Evolutionary conservation across 1,140 invertebrate genomes (phyloP).

Genomic region (Drosophila murphyi): DNA sequence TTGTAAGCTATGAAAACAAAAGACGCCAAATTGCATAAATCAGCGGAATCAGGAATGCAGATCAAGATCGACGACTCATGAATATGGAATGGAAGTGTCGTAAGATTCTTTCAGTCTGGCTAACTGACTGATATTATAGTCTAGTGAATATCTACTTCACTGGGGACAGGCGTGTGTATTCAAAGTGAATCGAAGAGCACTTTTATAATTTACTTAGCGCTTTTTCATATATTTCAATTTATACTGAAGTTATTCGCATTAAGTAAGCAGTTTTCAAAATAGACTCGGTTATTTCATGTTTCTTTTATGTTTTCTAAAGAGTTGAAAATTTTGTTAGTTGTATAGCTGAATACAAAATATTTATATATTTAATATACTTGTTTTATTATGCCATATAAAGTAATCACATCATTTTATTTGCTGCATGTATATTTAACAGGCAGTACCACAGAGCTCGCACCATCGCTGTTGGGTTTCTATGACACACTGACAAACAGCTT

Average conservation of each 20-base stretch:
- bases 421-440: conserved; percentile 81
- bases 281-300: too few relatives aligned
- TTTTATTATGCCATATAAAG: background rate
- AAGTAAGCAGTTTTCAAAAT: too few relatives aligned
- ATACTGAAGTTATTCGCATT: too few relatives aligned
- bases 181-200: too few relatives aligned
- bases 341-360: too few relatives aligned
- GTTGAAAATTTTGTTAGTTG: too few relatives aligned
- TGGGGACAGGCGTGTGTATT: too few relatives aligned
- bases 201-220: too few relatives aligned
- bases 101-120: background rate
- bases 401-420: conserved; percentile 21
- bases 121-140: conserved; percentile 7
- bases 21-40: conserved; percentile 54
- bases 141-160: background rate
- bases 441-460: conserved; percentile 87
- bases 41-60: conserved; percentile 36
- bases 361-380: too few relatives aligned
- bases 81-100: conserved; percentile 25
- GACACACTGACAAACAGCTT: conserved; percentile 83
- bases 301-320: too few relatives aligned
- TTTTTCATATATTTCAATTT: too few relatives aligned
- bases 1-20: conserved; percentile 44
- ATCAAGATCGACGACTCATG: conserved; percentile 48
- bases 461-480: conserved; percentile 86